Evolutionary conservation across 2,888 invertebrate species (phyloP).

Genomic region (Scaptodrosophila latifasciaeformis): DNA sequence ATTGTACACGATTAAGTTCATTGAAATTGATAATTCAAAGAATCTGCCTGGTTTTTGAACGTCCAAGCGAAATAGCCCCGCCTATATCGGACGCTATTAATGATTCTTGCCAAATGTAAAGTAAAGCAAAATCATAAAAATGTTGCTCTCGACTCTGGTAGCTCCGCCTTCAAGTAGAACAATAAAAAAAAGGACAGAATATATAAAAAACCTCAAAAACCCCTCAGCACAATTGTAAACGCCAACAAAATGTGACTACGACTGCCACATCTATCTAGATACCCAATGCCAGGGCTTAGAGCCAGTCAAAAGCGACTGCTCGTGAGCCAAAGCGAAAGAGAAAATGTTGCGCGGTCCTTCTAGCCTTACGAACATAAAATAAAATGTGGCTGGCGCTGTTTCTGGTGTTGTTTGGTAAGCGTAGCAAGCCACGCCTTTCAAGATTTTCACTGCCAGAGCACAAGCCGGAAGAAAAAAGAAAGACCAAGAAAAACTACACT

Average conservation of each 20-base stretch:
- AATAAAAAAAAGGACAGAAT: constrained; percentile 32
- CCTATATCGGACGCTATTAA: constrained; percentile 7
- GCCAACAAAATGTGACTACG: too few species aligned
- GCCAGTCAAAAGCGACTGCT: too few species aligned
- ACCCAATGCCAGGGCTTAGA: too few species aligned
- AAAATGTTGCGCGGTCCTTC: constrained; percentile 30
- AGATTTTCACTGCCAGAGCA: constrained; percentile 59
- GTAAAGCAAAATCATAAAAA: constrained; percentile 31
- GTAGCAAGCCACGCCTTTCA: constrained; percentile 54
- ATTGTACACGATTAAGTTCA: too few species aligned
- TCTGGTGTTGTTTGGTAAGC: too few species aligned
- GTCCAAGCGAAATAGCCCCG: too few species aligned
- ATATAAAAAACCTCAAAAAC: constrained; percentile 26
- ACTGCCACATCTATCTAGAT: neutral
- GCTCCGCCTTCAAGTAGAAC: constrained; percentile 27
- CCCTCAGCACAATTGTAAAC: too few species aligned
- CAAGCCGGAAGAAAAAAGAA: constrained; percentile 54
- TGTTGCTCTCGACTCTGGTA: too few species aligned
- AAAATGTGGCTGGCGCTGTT: constrained; percentile 43
- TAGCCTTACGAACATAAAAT: constrained; percentile 10
- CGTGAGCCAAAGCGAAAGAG: constrained; percentile 41
- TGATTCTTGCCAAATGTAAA: constrained; percentile 56
- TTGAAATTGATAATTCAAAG: too few species aligned
- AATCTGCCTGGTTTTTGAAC: too few species aligned
- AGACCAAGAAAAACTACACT: constrained; percentile 31